Percentiles rank a stretch among this genome's conserved stretches.
Evolutionary conservation across 2,113 vertebrate species (phyloP).

Genomic region (Xiphias gladius): DNA sequence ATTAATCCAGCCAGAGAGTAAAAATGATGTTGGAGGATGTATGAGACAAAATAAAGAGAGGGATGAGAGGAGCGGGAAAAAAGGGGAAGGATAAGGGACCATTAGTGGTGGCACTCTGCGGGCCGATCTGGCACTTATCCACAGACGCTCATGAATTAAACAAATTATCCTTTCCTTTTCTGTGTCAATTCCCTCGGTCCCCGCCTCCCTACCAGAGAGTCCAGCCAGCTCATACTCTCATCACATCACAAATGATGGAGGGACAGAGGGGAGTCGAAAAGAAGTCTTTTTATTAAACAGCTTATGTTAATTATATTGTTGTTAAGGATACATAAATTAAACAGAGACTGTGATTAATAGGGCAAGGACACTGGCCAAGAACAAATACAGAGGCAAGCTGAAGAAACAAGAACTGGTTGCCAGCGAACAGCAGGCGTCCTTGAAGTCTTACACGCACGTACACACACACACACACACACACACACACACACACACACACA

Average conservation of each 20-base stretch:
- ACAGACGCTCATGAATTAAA: constrained; percentile 84
- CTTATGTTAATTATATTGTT: constrained; percentile 82
- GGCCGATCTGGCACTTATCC: constrained; percentile 80
- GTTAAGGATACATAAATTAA: constrained; percentile 82
- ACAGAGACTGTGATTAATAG: constrained; percentile 80
- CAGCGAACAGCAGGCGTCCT: constrained; percentile 77
- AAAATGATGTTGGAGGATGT: constrained; percentile 62
- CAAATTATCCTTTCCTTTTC: constrained; percentile 81
- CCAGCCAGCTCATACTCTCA: constrained; percentile 62
- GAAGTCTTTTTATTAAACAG: constrained; percentile 69
- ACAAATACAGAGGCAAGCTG: constrained; percentile 72
- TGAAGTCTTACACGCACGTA: constrained; percentile 54
- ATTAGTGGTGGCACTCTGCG: constrained; percentile 73
- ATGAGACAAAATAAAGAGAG: constrained; percentile 64
- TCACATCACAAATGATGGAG: constrained; percentile 67
- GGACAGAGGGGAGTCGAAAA: constrained; percentile 57
- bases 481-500: constrained; percentile 13
- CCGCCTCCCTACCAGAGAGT: constrained; percentile 58
- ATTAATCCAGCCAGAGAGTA: constrained; percentile 65
- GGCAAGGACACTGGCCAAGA: constrained; percentile 76
- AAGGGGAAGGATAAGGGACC: constrained; percentile 51
- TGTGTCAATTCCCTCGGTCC: constrained; percentile 75
- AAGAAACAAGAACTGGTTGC: constrained; percentile 63
- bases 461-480: constrained; percentile 22
- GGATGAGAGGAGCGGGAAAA: constrained; percentile 35